phyloP scores from a whole-genome alignment of 1,140 invertebrate genomes.

The Leptinotarsa lineolata region DNA sequence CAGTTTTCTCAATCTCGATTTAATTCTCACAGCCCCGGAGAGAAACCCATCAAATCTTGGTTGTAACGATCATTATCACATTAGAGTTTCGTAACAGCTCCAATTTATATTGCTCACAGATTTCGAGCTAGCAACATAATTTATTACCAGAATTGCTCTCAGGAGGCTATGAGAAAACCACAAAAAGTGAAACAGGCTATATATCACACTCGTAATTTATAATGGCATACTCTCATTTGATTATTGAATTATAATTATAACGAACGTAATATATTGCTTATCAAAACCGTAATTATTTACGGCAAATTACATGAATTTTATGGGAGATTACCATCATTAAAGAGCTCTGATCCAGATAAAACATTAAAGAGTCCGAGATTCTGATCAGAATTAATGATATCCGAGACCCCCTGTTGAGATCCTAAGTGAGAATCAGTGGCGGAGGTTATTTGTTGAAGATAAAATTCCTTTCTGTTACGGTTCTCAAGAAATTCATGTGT shows the following conservation, averaged over 20 bases:
- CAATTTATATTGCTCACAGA: constrained; percentile 6
- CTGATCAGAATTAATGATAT: constrained; percentile 16
- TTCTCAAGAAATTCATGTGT: no score
- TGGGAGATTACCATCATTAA: constrained; percentile 14
- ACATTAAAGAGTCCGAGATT: constrained; percentile 18
- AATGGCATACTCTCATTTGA: constrained; percentile 14
- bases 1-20: no score
- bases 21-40: neutral
- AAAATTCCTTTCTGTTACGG: no score
- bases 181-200: constrained; percentile 16
- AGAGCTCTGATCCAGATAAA: constrained; percentile 18
- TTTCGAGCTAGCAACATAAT: neutral
- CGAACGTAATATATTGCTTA: constrained; percentile 1
- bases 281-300: constrained; percentile 14
- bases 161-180: constrained; percentile 10
- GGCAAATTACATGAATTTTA: constrained; percentile 19
- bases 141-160: neutral
- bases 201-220: constrained; percentile 9
- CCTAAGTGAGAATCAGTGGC: constrained; percentile 1
- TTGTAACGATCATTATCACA: neutral
- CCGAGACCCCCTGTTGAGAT: constrained; percentile 11
- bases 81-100: neutral
- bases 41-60: neutral
- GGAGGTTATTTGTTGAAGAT: neutral
- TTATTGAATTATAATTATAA: constrained; percentile 22